These are phyloP conservation scores for Apeltes quadracus DNA, from an alignment of 2,113 vertebrate species.

Conservation along the genomic window DNA sequence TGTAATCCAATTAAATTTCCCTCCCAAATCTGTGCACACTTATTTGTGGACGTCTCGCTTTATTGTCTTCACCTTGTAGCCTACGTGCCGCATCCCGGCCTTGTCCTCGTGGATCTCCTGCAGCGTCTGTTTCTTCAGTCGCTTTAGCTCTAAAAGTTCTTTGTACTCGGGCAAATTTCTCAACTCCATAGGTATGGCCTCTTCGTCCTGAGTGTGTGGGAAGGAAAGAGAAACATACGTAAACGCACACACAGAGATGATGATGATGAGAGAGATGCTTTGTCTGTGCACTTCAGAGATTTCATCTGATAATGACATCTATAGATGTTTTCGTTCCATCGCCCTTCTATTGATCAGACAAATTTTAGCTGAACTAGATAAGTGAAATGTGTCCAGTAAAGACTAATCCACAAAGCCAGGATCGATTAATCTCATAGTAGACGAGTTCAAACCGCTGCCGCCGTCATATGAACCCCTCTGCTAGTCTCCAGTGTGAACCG, in stretches of 20 bases:
- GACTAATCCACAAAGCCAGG: background rate
- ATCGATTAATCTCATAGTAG: slow-evolving; percentile 10
- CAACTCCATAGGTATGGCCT: slow-evolving; percentile 87
- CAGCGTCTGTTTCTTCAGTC: slow-evolving; percentile 92
- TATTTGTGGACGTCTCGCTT: background rate
- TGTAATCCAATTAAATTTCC: background rate
- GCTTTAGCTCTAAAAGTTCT: slow-evolving; percentile 94
- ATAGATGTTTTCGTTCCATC: background rate
- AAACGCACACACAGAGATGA: background rate
- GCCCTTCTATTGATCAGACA: slow-evolving; percentile 14
- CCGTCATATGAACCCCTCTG: slow-evolving; percentile 6
- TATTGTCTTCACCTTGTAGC: slow-evolving; percentile 87
- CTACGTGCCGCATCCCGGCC: slow-evolving; percentile 86
- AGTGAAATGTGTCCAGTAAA: background rate
- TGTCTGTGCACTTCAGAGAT: background rate
- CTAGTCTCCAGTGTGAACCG: background rate
- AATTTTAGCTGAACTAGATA: slow-evolving; percentile 25
- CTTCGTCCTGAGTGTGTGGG: slow-evolving; percentile 86
- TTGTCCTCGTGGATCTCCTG: slow-evolving; percentile 91
- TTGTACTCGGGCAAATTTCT: slow-evolving; percentile 93
- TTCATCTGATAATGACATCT: background rate
- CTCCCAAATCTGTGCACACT: background rate
- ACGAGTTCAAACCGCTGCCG: background rate
- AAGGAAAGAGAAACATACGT: background rate
- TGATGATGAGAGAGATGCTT: background rate